Conservation (phyloP, 2,888 invertebrate genomes). For the Podabrus alpinus region DNA sequence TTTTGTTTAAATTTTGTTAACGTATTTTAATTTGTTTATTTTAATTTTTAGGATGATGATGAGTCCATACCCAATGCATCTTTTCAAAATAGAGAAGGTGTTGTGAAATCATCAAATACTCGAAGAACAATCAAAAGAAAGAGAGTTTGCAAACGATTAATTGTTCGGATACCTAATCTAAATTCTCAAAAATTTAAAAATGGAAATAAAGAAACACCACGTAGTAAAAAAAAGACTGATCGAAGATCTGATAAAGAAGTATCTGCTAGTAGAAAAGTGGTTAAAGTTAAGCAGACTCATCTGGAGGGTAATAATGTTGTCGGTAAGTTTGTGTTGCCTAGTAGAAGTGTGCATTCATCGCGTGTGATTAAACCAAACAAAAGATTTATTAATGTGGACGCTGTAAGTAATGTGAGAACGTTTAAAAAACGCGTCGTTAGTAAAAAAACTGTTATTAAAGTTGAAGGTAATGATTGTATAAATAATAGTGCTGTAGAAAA, state of each 20-base stretch:
- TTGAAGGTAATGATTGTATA: slow-evolving; percentile 2
- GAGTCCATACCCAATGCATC: slow-evolving; percentile 1
- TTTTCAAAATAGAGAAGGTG: not conserved
- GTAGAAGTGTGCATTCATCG: slow-evolving; percentile 82
- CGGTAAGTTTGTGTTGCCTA: slow-evolving; percentile 76
- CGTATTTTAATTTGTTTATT: not conserved
- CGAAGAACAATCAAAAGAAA: slow-evolving; percentile 14
- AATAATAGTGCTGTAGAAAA: not conserved
- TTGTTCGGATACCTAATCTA: not conserved
- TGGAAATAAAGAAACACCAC: slow-evolving; percentile 1
- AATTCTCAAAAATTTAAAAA: slow-evolving; percentile 11
- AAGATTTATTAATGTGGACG: slow-evolving; percentile 72
- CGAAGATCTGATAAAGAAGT: slow-evolving; percentile 35
- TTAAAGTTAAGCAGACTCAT: slow-evolving; percentile 26
- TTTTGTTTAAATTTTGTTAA: slow-evolving; percentile 1
- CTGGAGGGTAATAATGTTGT: slow-evolving; percentile 48
- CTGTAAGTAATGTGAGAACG: slow-evolving; percentile 46
- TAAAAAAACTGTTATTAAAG: slow-evolving; percentile 35
- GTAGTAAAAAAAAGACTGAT: slow-evolving; percentile 29
- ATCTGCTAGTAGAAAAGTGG: slow-evolving; percentile 30
- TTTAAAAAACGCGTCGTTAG: slow-evolving; percentile 49
- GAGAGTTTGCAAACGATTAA: slow-evolving; percentile 16
- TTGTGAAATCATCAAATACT: not conserved
- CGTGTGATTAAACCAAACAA: slow-evolving; percentile 88
- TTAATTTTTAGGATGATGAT: slow-evolving; percentile 9